Percentiles rank a stretch among this genome's conserved stretches.
Evolutionary conservation across 2,797 vertebrate species (phyloP).

Genomic region (Danio tinwini): DNA sequence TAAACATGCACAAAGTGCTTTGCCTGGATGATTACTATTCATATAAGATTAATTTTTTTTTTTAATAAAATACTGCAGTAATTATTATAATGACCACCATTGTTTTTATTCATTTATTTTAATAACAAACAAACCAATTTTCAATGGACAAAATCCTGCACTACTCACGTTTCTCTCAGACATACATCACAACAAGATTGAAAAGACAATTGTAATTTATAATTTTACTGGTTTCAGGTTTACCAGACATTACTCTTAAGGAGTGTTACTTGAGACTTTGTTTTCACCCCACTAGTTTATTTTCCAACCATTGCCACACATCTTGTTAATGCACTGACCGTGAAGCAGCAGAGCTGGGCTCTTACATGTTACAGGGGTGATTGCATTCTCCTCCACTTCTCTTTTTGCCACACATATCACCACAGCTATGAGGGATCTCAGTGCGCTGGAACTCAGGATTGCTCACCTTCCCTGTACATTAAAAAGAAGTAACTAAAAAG

Average conservation of each 20-base stretch:
- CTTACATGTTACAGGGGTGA: conserved; percentile 98
- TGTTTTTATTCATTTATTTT: too few species aligned
- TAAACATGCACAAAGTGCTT: background rate
- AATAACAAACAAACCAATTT: too few species aligned
- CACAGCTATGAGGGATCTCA: conserved; percentile 99
- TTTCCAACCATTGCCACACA: background rate
- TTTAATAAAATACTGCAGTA: too few species aligned
- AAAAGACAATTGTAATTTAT: too few species aligned
- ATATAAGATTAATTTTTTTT: too few species aligned
- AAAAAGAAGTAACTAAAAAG: background rate
- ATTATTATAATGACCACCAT: too few species aligned
- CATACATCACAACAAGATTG: too few species aligned
- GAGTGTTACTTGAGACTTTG: background rate
- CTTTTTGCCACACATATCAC: conserved; percentile 96
- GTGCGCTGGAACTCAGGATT: conserved; percentile 97
- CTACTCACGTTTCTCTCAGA: too few species aligned
- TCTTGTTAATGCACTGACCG: background rate
- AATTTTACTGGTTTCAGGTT: background rate
- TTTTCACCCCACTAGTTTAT: background rate
- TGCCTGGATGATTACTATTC: background rate
- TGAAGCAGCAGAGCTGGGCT: background rate
- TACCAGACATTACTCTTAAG: background rate
- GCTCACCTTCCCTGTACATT: conserved; percentile 87
- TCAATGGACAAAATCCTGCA: too few species aligned
- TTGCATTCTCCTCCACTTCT: conserved; percentile 89